Evolutionary conservation across 30 jellyfish, hydroid and myxozoan species (phyloP), one percentile per base, ranked within the genome.

Genomic region (Aurelia sp.): DNA sequence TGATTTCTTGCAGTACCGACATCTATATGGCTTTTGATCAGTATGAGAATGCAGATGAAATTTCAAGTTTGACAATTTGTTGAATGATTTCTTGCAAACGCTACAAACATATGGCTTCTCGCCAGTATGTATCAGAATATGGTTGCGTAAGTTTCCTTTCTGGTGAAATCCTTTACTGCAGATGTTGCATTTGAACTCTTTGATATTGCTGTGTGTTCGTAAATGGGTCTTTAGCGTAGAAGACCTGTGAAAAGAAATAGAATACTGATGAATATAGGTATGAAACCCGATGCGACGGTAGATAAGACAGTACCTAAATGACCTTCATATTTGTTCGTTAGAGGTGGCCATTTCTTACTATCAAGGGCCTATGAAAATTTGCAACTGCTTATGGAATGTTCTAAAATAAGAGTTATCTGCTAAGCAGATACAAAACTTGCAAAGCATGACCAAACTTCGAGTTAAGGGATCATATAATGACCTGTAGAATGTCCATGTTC

Each of bases 91-190:
- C 69, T 82, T 75, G 83, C 99, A 95, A 17, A 76, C 97, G 47
- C 76, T 67, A 66, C 99, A 95, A 17, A 59, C 77, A 57, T 89
- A 85, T 22, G 99, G 99, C 71, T 89, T 95, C 70, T 95, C 99
- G 8, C 99, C 99, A 9, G 97, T 95, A 79, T 95, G 99, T 3
- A 95, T 85, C 69, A 89, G 68, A 22, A 86, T 86, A 59, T 95
- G 99, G 51, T 89, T 95, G 21, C 97, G 69, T 76, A 95, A 60
- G 74, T 95, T 95, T 30, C 99, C 97, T 79, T 89, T 89, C 89
- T 89, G 97, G 81, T 89, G 97, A 66, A 95, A 95, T 4, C 97
- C 99, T 78, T 95, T 95, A 30, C 97, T 96, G 66, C 99, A 95
- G 9, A 79, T 74, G 52, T 87, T 63, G 74, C 99, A 95, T 18